These are phyloP conservation scores for Tetropium fuscum DNA, from an alignment of 2,888 invertebrate genomes.

Conservation along the genomic window DNA sequence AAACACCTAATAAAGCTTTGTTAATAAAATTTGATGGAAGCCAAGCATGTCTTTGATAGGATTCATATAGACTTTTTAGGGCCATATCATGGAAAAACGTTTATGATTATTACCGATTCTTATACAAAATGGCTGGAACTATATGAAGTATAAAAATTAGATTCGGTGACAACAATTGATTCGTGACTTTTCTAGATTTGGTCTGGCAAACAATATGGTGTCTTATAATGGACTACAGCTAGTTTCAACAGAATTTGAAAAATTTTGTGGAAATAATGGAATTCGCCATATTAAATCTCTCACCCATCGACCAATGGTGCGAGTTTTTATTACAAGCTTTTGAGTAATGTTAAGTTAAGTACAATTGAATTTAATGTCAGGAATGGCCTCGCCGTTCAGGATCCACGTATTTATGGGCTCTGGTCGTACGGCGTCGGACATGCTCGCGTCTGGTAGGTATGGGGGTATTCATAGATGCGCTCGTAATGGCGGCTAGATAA, in stretches of 20 bases:
- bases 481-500: no score
- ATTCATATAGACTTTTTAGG: constrained; percentile 65
- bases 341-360: no score
- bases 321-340: no score
- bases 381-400: no score
- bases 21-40: constrained; percentile 43
- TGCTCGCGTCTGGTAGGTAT: no score
- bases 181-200: constrained; percentile 47
- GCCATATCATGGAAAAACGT: constrained; percentile 28
- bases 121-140: constrained; percentile 64
- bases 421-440: no score
- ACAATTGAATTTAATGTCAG: no score
- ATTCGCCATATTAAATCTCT: constrained; percentile 37
- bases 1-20: constrained; percentile 47
- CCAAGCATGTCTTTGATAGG: constrained; percentile 55
- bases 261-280: constrained; percentile 42
- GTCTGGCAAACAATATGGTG: constrained; percentile 44
- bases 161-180: constrained; percentile 29
- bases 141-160: constrained; percentile 36
- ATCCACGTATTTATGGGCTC: no score
- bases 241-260: constrained; percentile 42
- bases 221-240: constrained; percentile 48
- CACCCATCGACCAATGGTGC: constrained; percentile 32
- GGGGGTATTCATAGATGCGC: no score
- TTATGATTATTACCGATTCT: constrained; percentile 59